Conservation (phyloP, 2,888 invertebrate genomes). For the Pogonocherus hispidulus region DNA sequence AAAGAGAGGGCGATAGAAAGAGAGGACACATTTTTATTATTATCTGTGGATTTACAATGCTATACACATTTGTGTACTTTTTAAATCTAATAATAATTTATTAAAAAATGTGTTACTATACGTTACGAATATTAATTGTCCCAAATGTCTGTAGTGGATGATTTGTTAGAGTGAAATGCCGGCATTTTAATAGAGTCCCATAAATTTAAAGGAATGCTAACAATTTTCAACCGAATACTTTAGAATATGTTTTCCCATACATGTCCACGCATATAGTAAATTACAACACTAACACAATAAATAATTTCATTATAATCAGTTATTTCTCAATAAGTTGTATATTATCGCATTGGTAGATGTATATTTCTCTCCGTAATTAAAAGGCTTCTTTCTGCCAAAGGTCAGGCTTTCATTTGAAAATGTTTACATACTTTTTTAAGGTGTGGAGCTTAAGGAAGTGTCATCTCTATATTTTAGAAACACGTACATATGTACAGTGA, state of each 20-base stretch:
- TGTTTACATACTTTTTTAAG: background rate
- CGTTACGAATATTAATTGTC: too few species aligned
- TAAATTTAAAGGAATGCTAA: background rate
- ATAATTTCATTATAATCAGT: slow-evolving; percentile 4
- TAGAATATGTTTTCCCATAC: background rate
- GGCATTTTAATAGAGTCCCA: too few species aligned
- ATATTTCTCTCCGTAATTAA: slow-evolving; percentile 4
- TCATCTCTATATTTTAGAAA: background rate
- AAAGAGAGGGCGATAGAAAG: too few species aligned
- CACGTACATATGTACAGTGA: too few species aligned
- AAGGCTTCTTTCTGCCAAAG: slow-evolving; percentile 8
- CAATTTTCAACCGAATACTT: background rate
- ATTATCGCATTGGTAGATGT: background rate
- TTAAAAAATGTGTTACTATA: too few species aligned
- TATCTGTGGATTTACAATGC: too few species aligned
- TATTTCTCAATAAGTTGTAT: slow-evolving; percentile 1
- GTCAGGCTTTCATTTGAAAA: background rate
- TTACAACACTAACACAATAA: background rate
- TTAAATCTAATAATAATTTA: too few species aligned
- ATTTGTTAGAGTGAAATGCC: too few species aligned
- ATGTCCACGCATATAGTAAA: background rate
- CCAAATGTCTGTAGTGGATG: too few species aligned
- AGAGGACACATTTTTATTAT: too few species aligned
- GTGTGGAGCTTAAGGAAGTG: background rate
- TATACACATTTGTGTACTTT: too few species aligned